phyloP scores from a whole-genome alignment of 2,113 vertebrate genomes.

The Acrocephalus arundinaceus region DNA sequence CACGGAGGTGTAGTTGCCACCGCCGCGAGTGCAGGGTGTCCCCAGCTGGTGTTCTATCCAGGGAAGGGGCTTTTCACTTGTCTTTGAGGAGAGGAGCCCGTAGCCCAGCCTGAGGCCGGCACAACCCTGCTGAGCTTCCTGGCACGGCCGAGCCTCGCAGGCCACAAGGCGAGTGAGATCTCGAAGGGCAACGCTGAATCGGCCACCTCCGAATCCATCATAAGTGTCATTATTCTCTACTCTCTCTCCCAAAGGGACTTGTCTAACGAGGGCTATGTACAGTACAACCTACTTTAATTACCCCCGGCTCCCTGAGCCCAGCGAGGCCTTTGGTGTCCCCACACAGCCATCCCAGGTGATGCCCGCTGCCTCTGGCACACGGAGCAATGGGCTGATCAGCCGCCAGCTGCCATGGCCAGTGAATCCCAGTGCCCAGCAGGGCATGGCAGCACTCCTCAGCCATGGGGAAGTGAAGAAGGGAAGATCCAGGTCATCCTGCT shows the following conservation, averaged over 20 bases:
- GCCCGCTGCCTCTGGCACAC: neutral
- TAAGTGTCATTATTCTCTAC: conserved; percentile 25
- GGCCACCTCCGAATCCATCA: neutral
- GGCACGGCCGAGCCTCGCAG: neutral
- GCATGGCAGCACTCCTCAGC: neutral
- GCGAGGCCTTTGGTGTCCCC: neutral
- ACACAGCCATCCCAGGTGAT: neutral
- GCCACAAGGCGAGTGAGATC: neutral
- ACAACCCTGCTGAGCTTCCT: too few relatives aligned
- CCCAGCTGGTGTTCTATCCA: neutral
- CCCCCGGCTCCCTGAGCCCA: neutral
- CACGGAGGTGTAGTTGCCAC: conserved; percentile 85
- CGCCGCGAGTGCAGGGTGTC: neutral
- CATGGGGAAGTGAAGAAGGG: neutral
- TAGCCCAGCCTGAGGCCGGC: neutral
- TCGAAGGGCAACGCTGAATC: neutral
- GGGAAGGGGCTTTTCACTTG: neutral
- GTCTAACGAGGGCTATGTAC: conserved; percentile 68
- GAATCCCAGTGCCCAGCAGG: neutral
- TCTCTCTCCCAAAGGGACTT: conserved; percentile 49
- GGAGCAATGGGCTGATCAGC: neutral
- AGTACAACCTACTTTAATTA: conserved; percentile 17
- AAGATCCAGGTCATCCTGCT: neutral
- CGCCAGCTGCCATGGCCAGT: accelerated
- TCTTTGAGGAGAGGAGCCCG: neutral